Base-by-base conservation (phyloP, 2,888 invertebrate species). In the Quadroppia sp. region DNA sequence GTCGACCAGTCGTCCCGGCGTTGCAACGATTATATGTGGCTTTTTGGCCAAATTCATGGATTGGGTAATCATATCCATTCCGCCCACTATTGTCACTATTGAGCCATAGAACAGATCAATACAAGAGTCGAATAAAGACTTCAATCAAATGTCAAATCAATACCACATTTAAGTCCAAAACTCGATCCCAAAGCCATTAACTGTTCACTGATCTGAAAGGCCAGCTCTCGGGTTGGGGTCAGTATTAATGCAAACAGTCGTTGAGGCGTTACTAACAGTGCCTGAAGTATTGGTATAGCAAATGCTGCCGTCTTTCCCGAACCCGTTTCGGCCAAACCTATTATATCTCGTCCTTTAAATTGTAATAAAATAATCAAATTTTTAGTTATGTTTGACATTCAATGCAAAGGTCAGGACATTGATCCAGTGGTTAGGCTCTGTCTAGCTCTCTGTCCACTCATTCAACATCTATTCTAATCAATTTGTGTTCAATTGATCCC, bases 221-320 rank as follows among this genome's bases (percentile, higher is more conserved):
- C 99, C 80, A 99, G 85, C 83, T 99, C 99, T 83, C 99, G 87
- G 0, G 99, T 99, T 0, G 99, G 99, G 20, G 99, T 98, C 71
- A 99, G 83, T 77, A 99, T 86, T 0, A 97, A 84, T 0, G 94
- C 94, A 84, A 94, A 99, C 81, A 96, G 90, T 81, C 96, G 86
- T 81, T 97, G 97, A 0, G 97, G 97, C 80, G 89, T 90, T 78
- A 94, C 90, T 56, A 99, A 83, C 20, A 98, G 84, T 0, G 91
- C 87, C 81, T 99, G 98, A 40, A 99, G 83, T 77, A 99, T 97
- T 0, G 99, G 99, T 76, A 99, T 82, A 0, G 96, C 96, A 84
- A 99, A 99, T 0, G 99, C 96, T 6, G 92, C 99, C 0, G 99
- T 99, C 85, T 99, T 99, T 1, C 95, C 95, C 0, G 94, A 95